Evolutionary conservation across 2,113 vertebrate genomes (phyloP).

Genomic region (Lepidothrix coronata): DNA sequence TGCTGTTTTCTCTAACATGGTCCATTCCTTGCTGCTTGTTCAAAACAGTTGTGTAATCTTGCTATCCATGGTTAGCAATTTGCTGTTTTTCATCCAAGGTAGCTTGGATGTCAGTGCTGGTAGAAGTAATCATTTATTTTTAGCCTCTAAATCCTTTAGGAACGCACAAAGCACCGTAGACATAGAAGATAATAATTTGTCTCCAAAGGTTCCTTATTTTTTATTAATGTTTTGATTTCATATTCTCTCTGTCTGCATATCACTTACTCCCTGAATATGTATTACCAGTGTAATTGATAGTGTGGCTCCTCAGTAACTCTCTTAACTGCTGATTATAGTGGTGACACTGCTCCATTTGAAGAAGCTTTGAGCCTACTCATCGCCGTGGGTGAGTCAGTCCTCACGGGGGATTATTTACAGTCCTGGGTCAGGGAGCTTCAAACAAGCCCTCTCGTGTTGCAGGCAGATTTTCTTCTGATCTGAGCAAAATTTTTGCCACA

Average conservation of each 20-base stretch:
- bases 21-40: background rate
- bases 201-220: conserved; percentile 40
- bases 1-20: background rate
- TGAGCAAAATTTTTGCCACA: background rate
- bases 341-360: conserved; percentile 7
- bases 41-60: background rate
- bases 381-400: background rate
- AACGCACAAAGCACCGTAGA: background rate
- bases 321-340: conserved; percentile 34
- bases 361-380: conserved; percentile 23
- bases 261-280: conserved; percentile 31
- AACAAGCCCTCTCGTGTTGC: background rate
- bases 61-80: background rate
- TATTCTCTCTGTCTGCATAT: conserved; percentile 30
- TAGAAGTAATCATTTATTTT: conserved; percentile 36
- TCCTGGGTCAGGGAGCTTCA: background rate
- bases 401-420: conserved; percentile 19
- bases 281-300: conserved; percentile 39
- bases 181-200: conserved; percentile 31
- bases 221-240: conserved; percentile 55
- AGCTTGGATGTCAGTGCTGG: background rate
- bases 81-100: conserved; percentile 22
- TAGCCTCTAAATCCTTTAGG: background rate
- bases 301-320: conserved; percentile 18
- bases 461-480: conserved; percentile 9